Percentiles rank a stretch among this genome's conserved stretches.
Conservation (phyloP, 2,797 vertebrate species). For the Gila robusta region DNA sequence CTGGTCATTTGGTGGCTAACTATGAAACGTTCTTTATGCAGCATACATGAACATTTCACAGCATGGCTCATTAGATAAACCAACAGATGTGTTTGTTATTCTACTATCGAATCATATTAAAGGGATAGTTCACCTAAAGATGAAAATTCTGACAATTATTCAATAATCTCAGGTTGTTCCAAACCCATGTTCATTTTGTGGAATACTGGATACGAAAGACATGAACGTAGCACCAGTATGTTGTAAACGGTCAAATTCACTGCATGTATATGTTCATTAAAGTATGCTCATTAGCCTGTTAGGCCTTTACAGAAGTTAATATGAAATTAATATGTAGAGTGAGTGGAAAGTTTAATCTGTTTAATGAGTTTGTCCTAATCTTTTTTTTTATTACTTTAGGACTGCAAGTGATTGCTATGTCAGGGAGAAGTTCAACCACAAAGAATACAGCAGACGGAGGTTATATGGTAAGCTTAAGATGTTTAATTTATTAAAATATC, state of each 20-base stretch:
- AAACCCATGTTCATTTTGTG: background rate
- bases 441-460: constrained; percentile 87
- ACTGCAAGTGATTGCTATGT: constrained; percentile 86
- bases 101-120: background rate
- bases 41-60: background rate
- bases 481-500: constrained; percentile 2
- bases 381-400: constrained; percentile 72
- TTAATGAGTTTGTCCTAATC: constrained; percentile 34
- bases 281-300: background rate
- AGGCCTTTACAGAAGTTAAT: background rate
- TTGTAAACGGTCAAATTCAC: background rate
- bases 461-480: constrained; percentile 81
- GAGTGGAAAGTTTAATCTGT: background rate
- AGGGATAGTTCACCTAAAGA: background rate
- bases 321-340: background rate
- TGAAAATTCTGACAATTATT: background rate
- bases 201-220: background rate
- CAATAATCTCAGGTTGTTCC: background rate
- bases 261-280: background rate
- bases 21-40: background rate
- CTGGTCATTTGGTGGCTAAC: constrained; percentile 7
- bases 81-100: constrained; percentile 5
- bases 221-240: background rate
- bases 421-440: constrained; percentile 84
- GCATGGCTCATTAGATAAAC: constrained; percentile 4